These are phyloP conservation scores for Drosophila nasuta DNA, from an alignment of 1,140 invertebrate genomes.

Conservation along the genomic window DNA sequence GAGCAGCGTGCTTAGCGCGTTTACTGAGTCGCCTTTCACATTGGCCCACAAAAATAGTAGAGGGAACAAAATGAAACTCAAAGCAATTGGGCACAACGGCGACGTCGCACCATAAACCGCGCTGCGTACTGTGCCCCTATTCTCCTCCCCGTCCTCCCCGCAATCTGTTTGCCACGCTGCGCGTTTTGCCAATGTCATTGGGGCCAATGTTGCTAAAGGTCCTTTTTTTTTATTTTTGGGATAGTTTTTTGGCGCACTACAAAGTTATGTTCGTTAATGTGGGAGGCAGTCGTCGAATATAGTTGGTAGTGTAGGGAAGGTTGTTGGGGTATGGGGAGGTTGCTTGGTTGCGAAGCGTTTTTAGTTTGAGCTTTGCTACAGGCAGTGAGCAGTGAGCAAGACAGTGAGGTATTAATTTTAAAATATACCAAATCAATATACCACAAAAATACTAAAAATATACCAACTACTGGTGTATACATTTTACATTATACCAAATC, in stretches of 20 bases:
- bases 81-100: constrained; percentile 65
- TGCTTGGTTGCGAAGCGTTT: no score
- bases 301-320: no score
- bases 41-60: constrained; percentile 13
- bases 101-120: constrained; percentile 62
- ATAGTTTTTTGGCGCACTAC: constrained; percentile 48
- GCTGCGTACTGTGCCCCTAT: constrained; percentile 1
- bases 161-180: not conserved
- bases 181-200: constrained; percentile 69
- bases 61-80: constrained; percentile 5
- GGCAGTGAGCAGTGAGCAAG: no score
- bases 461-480: no score
- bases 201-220: constrained; percentile 56
- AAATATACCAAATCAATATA: no score
- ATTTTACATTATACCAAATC: no score
- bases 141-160: not conserved
- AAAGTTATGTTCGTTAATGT: constrained; percentile 26
- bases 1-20: constrained; percentile 11
- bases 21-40: constrained; percentile 11
- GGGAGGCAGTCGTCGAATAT: not conserved
- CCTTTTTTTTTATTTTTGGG: constrained; percentile 40
- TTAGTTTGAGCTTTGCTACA: no score
- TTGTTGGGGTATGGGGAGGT: no score
- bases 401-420: no score
- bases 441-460: no score